These are phyloP conservation scores for Erpobdella octoculata DNA, from an alignment of 2,888 invertebrate genomes.

Conservation along the genomic window DNA sequence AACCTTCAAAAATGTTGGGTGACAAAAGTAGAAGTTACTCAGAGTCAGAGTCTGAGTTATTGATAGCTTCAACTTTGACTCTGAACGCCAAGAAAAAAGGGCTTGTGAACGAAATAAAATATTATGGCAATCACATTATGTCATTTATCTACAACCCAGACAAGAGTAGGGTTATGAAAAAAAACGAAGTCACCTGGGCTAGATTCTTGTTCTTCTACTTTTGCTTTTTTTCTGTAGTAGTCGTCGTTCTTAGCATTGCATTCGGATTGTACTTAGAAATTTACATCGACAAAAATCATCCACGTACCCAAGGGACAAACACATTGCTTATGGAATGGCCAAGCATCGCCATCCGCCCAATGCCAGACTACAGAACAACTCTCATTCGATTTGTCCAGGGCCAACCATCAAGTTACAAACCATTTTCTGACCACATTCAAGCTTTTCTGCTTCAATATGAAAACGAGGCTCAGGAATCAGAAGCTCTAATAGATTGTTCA, in stretches of 20 bases:
- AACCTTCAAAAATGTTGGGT: constrained; percentile 10
- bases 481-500: constrained; percentile 37
- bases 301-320: constrained; percentile 16
- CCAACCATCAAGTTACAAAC: constrained; percentile 43
- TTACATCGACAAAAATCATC: constrained; percentile 34
- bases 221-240: constrained; percentile 27
- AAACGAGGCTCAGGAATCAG: constrained; percentile 39
- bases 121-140: not conserved
- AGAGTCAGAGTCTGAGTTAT: constrained; percentile 28
- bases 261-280: constrained; percentile 32
- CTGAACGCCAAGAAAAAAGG: constrained; percentile 29
- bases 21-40: constrained; percentile 22
- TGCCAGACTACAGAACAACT: constrained; percentile 89
- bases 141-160: constrained; percentile 28
- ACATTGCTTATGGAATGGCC: constrained; percentile 33
- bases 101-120: constrained; percentile 20
- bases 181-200: constrained; percentile 31
- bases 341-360: constrained; percentile 82
- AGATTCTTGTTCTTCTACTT: constrained; percentile 30
- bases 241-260: constrained; percentile 20
- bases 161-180: constrained; percentile 18
- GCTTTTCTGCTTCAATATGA: constrained; percentile 59
- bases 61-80: constrained; percentile 32
- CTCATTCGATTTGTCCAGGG: constrained; percentile 78
- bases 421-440: constrained; percentile 45